Evolutionary conservation across 2,113 vertebrate species (phyloP).

Genomic region (Austrofundulus limnaeus): DNA sequence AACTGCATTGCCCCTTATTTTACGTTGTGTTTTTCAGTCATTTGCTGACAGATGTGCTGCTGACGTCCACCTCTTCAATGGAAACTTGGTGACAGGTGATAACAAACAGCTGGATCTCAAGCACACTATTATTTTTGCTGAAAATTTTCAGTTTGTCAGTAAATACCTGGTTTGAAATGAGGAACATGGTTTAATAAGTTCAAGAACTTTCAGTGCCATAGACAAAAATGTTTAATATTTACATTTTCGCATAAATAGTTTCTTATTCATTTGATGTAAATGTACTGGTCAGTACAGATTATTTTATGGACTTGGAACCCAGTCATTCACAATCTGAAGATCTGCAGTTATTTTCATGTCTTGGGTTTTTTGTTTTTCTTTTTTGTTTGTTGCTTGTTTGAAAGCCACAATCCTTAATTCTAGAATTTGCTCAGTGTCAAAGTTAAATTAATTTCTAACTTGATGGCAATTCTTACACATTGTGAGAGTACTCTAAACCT

Average conservation of each 20-base stretch:
- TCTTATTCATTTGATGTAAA: no score
- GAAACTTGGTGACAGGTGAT: slow-evolving; percentile 52
- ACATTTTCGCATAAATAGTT: no score
- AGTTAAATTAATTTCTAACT: not conserved
- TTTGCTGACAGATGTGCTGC: slow-evolving; percentile 31
- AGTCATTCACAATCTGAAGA: not conserved
- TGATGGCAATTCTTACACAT: no score
- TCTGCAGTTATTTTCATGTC: not conserved
- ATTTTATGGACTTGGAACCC: no score
- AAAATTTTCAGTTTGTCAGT: no score
- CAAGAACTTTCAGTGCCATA: no score
- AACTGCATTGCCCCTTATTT: not conserved
- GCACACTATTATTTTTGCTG: not conserved
- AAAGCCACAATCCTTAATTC: not conserved
- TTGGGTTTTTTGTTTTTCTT: not conserved
- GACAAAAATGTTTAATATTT: no score
- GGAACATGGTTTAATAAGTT: no score
- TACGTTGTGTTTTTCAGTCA: slow-evolving; percentile 35
- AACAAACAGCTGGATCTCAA: not conserved
- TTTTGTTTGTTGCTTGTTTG: no score
- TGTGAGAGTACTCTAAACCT: no score
- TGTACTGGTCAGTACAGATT: no score
- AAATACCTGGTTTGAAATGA: no score
- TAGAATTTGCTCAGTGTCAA: not conserved
- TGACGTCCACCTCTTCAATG: slow-evolving; percentile 38